Conservation (phyloP, 2,888 invertebrate species). For the Saturnia japonica region DNA sequence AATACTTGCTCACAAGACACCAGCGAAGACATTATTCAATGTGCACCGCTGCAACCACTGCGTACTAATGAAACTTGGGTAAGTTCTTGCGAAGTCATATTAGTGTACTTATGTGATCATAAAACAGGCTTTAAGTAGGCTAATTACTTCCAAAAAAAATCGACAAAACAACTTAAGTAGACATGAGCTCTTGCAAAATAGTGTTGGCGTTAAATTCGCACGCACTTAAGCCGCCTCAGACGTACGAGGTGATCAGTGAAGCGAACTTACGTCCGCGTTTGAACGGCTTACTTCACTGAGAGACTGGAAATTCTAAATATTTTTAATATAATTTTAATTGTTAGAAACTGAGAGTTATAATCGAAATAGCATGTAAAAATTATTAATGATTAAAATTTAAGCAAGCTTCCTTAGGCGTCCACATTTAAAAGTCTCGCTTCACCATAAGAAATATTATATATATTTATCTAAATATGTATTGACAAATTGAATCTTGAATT, state of each 20-base stretch:
- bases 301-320: not conserved
- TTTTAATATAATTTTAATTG: not conserved
- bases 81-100: not conserved
- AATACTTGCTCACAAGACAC: not conserved
- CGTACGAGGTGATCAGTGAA: not conserved
- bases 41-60: slow-evolving; percentile 23
- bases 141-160: no score
- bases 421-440: no score
- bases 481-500: no score
- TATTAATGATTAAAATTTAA: no score
- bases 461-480: no score
- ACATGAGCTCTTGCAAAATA: not conserved
- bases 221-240: not conserved
- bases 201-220: not conserved
- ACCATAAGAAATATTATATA: no score
- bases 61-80: slow-evolving; percentile 22
- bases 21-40: slow-evolving; percentile 16
- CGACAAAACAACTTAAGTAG: no score
- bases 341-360: no score
- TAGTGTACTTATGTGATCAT: no score
- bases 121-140: no score
- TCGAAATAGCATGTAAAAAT: no score
- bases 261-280: not conserved
- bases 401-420: no score
- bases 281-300: not conserved